Conservation (phyloP, 1,140 invertebrate species). For the Drosophila hydei region DNA sequence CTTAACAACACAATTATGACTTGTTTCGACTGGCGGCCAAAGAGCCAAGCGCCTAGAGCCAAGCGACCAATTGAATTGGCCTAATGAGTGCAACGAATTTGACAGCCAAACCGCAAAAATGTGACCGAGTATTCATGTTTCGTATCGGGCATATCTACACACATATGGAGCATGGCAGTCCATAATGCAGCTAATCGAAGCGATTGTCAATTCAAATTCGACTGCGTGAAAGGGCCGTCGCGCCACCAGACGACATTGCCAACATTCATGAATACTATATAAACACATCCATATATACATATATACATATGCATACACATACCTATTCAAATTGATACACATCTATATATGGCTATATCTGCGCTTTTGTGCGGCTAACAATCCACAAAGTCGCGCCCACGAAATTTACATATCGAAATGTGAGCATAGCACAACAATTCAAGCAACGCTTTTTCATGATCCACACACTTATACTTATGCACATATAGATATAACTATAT, state of each 20-base stretch:
- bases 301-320: constrained; percentile 28
- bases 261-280: constrained; percentile 39
- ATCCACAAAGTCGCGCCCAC: constrained; percentile 64
- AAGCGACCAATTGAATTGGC: constrained; percentile 60
- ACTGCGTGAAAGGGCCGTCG: constrained; percentile 58
- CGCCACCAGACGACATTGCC: constrained; percentile 44
- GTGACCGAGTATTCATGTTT: constrained; percentile 12
- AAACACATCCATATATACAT: constrained; percentile 22
- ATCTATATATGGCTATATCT: constrained; percentile 11
- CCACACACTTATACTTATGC: too few relatives aligned
- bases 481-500: not conserved
- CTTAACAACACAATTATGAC: constrained; percentile 74
- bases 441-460: constrained; percentile 7
- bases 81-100: constrained; percentile 79
- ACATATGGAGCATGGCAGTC: constrained; percentile 4
- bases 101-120: constrained; percentile 54
- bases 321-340: constrained; percentile 3
- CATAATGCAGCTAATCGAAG: constrained; percentile 66
- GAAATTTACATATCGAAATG: constrained; percentile 64
- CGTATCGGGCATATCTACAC: constrained; percentile 8
- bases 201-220: constrained; percentile 47
- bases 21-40: constrained; percentile 51
- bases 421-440: constrained; percentile 16
- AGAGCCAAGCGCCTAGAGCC: constrained; percentile 45
- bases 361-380: constrained; percentile 35